These are phyloP conservation scores for Dioctria rufipes DNA, from an alignment of 2,888 invertebrate genomes.

Conservation along the genomic window DNA sequence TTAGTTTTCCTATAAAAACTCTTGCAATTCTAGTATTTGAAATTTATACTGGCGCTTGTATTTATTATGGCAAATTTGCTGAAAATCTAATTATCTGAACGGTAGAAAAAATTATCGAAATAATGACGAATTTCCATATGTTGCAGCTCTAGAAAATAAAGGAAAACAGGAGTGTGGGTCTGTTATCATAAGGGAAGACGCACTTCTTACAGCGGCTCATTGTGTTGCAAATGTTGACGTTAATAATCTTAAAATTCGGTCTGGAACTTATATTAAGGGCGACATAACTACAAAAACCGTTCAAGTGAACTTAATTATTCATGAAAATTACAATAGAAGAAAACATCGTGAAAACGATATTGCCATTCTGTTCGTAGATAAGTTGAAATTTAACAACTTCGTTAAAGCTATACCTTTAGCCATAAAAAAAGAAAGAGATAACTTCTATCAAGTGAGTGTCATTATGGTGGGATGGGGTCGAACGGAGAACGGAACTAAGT, in stretches of 20 bases:
- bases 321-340: neutral
- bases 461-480: neutral
- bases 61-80: too few relatives aligned
- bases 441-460: neutral
- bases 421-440: neutral
- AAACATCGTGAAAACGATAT: neutral
- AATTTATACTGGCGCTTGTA: too few relatives aligned
- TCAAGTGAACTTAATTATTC: neutral
- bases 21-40: too few relatives aligned
- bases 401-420: neutral
- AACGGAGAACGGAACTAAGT: neutral
- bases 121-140: neutral
- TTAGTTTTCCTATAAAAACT: too few relatives aligned
- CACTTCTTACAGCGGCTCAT: conserved; percentile 4
- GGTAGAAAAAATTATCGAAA: neutral
- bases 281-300: too few relatives aligned
- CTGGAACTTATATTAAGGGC: neutral
- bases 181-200: neutral
- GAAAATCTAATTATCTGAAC: too few relatives aligned
- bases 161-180: neutral
- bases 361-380: neutral
- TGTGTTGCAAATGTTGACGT: neutral
- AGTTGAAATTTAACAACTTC: neutral
- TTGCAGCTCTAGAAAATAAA: neutral
- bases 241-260: neutral